Base-by-base conservation (phyloP, 2,888 invertebrate species). In the Tolmerus cingulatus region DNA sequence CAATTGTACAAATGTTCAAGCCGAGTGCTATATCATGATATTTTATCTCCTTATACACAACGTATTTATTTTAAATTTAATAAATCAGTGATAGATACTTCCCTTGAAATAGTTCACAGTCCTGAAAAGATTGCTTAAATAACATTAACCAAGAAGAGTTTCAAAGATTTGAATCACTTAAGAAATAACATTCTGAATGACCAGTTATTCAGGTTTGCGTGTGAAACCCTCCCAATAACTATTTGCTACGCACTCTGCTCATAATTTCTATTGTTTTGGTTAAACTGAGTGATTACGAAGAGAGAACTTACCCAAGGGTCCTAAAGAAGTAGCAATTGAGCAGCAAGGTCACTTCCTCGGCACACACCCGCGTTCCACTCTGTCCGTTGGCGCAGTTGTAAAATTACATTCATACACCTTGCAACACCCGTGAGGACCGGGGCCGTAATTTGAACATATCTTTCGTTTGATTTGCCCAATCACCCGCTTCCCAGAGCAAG, bases 201-300 rank as follows among this genome's bases (percentile, higher is more conserved):
- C 81, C 81, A 81, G 81, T 81, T 81, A 81, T 81, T 81, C 81
- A n/a, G 81, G 81, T 81, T 81, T 81, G 5, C 16, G 16, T 46
- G n/a, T 23, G 8, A 81, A 66, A 55, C 43, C 46, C 34, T 81
- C 34, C 14, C n/a, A 30, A 55, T 51, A 51, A 51, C 51, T 81
- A 46, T 16, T 30, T 46, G 23, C 46, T 46, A 77, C 30, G 16
- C n/a, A 51, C 16, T 51, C 74, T 27, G 34, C 1, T 76, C 9
- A 76, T 14, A 76, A 37, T 34, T 76, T 76, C 76, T 76, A 76
- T 66, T 66, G 12, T 66, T 66, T 66, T 66, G 23, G 2, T 66
- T 19, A 27, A 66, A 23, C 23, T 66, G 23, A 66, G 8, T 23
- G 66, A 27, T 27, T 0, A 23, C 27, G 0, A 66, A 12, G 9